These are phyloP conservation scores for Spea bombifrons DNA, from an alignment of 2,113 vertebrate species.

Conservation along the genomic window DNA sequence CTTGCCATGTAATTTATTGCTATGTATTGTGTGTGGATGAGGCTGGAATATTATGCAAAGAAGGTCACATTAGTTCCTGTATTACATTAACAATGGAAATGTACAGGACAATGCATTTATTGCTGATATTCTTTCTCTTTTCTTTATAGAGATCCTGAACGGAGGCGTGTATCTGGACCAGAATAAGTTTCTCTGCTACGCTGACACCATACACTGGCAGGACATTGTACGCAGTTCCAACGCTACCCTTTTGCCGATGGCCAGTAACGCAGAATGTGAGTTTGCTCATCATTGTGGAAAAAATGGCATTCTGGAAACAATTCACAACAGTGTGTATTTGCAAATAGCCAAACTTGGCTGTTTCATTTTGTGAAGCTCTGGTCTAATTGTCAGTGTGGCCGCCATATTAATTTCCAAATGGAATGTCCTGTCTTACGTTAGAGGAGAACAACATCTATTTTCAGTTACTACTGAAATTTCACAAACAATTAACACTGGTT, in stretches of 20 bases:
- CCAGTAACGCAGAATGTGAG: slow-evolving; percentile 92
- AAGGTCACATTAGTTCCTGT: background rate
- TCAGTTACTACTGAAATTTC: too few species aligned
- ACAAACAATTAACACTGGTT: too few species aligned
- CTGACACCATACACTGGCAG: slow-evolving; percentile 94
- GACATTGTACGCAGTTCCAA: slow-evolving; percentile 92
- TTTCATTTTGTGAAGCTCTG: too few species aligned
- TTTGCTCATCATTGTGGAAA: slow-evolving; percentile 51
- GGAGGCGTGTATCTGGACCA: slow-evolving; percentile 93
- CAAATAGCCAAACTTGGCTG: background rate
- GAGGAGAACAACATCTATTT: too few species aligned
- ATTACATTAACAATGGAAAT: background rate
- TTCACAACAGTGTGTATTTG: background rate
- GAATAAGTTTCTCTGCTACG: slow-evolving; percentile 94
- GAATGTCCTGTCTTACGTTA: too few species aligned
- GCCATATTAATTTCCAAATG: too few species aligned
- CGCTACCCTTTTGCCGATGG: slow-evolving; percentile 87
- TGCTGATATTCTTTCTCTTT: slow-evolving; percentile 44
- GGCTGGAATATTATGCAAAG: background rate
- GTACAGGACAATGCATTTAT: background rate
- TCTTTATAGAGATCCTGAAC: slow-evolving; percentile 84
- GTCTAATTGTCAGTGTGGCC: too few species aligned
- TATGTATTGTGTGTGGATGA: background rate
- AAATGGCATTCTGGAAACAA: background rate
- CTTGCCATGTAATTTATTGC: slow-evolving; percentile 16